Base-by-base conservation (phyloP, 2,797 vertebrate species). In the Rhabdophis nuchalis region DNA sequence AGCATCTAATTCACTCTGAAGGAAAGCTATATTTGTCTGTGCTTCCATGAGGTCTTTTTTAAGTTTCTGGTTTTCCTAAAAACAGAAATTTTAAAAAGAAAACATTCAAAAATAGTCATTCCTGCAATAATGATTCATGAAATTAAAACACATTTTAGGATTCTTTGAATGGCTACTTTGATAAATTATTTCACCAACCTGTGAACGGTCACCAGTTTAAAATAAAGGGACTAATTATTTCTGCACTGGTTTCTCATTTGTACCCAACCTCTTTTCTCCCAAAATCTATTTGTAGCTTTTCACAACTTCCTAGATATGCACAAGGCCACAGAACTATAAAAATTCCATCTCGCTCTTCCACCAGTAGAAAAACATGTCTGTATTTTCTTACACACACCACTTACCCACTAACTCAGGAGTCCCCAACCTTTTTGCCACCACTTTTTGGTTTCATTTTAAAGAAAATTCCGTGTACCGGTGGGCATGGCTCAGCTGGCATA, bases 41-140 rank as follows among this genome's bases (percentile, higher is more conserved):
- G 99, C 98, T 96, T 98, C 98, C 97, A 99, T 94, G 94, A 99
- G 98, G 27, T 99, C 98, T 97, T 99, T 99, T 95, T 98, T 99
- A 93, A 99, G 96, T 97, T 97, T 98, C 97, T 99, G 99, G 96
- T 99, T 99, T 95, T 99, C 99, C 99, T 99, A 92, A 32, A 92
- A 82, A 95, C 8, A 88, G 23, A 82, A 88, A 93, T 53, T 29
- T 41, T 96, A 82, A 16, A 94, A 87, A 11, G 29, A 16, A 93
- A 94, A 27, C 77, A 13, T 91, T 87, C 36, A 18, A 92, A 87
- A 95, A 11, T 10, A 86, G 23, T 36, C 20, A 68, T 0, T 89
- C 36, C 13, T 9, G 93, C 0, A 9, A 29, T 85, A 12, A 46
- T 25, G 41, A 46, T 82, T 82, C 41, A 82, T 82, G 20, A 46